Evolutionary conservation across 2,797 vertebrate genomes (phyloP), one percentile per base, ranked within the genome.

Genomic region (Notolepis coatsorum): DNA sequence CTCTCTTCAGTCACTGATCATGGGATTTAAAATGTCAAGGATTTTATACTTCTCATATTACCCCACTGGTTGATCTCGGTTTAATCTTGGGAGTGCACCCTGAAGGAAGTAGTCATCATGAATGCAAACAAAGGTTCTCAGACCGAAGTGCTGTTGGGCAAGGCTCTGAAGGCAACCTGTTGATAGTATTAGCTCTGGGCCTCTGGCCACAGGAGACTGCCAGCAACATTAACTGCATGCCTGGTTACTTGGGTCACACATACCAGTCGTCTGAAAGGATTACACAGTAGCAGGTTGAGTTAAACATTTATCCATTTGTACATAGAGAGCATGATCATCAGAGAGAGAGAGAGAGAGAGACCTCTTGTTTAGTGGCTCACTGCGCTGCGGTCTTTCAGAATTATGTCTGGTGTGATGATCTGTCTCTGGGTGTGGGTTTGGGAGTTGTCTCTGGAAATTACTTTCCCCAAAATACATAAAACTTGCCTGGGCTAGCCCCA

Each of bases 221-320:
- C 13, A 49, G 33, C 45, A 21, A 30, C 43, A 25, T 43, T 20
- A 20, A 35, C 30, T 41, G 18, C 57, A 68, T 52, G 51, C 39
- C 21, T 61, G 23, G 30, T 27, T 18, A n/a, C n/a, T 63, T 55
- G 47, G 28, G 66, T 8, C 20, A 61, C 65, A 17, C 69, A 58
- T 71, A 49, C 54, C 61, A 20, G 37, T 4, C 20, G 47, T n/a
- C 53, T 61, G 49, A 61, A 46, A 59, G 24, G 38, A 4, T 42
- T 27, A 65, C 68, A 55, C 79, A 73, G 83, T 54, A 69, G 68
- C 63, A 3, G 63, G 5, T 38, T 60, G 45, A 50, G 84, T 88
- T 91, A 89, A 90, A 81, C 39, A 88, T 92, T 87, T 9, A 80
- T 73, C 77, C 1, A 10, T 79, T n/a, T 77, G 87, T 71, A 86